Base-by-base conservation (phyloP, 1,140 invertebrate genomes). In the Cardiocondyla obscurior region DNA sequence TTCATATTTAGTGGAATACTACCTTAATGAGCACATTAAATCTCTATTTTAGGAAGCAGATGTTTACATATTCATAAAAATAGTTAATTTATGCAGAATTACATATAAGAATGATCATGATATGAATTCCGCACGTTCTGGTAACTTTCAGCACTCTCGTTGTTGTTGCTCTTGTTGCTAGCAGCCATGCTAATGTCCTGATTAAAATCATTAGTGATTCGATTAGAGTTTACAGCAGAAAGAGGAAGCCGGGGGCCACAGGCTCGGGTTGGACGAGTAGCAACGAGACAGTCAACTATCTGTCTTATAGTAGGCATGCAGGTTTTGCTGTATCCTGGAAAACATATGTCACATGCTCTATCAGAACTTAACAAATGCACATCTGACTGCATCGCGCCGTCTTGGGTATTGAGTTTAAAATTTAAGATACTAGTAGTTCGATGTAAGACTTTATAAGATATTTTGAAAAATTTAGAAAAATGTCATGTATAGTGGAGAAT, bases 241-340 rank as follows among this genome's bases (percentile, higher is more conserved):
- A 91, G 74, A 79, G 69, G 62, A 53, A 79, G 92, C 88, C 93
- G 92, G 84, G 92, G 90, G 84, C 92, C 92, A 88, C 92, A 90
- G 72, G 57, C 39, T 93, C 91, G 91, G 87, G 91, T 93, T 89
- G 91, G 91, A 92, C 86, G 92, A 93, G 89, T 92, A 91, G 92
- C 92, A 91, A 92, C 88, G 87, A 93, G 91, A 93, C 90, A 92
- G 91, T 93, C 91, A 93, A 94, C 92, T 92, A 94, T 92, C 91
- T 94, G 91, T 93, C 91, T 94, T 94, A 94, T 91, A 94, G 93
- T 92, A 94, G 93, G 92, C 93, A 94, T 94, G 93, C 93, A 93
- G 93, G 91, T 93, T 93, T 94, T 93, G 91, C 88, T 83, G 92
- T 90, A 91, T 89, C 93, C 93, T 94, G 93, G 87, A 93, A 94